Evolutionary conservation across 1,140 invertebrate genomes (phyloP).

Genomic region (Sycophaga agraensis): DNA sequence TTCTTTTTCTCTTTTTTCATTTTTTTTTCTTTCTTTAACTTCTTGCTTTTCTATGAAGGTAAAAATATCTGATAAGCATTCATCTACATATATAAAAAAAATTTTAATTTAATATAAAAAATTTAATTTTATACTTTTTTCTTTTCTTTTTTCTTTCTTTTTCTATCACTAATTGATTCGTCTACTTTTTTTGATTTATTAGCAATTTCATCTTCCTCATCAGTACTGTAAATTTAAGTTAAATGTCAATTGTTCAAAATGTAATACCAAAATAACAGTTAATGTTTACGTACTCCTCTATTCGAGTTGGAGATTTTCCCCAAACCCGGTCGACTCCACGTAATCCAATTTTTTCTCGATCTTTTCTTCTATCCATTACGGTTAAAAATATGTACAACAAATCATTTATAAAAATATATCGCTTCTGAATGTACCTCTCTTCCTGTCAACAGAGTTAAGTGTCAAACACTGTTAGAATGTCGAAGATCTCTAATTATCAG

Average conservation of each 20-base stretch:
- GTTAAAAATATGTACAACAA: neutral
- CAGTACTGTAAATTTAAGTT: conserved; percentile 59
- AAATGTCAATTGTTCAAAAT: neutral
- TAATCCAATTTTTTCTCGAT: conserved; percentile 72
- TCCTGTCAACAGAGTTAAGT: no score
- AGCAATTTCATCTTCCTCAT: conserved; percentile 90
- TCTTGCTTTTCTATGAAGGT: conserved; percentile 54
- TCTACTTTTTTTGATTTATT: conserved; percentile 75
- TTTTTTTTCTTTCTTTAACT: conserved; percentile 57
- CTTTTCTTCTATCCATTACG: conserved; percentile 57
- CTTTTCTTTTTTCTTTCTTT: conserved; percentile 21
- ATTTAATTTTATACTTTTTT: conserved; percentile 28
- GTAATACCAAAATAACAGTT: conserved; percentile 24
- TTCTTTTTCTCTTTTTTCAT: conserved; percentile 49
- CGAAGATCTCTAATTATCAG: no score
- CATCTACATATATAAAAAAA: no score
- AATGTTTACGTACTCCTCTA: conserved; percentile 60
- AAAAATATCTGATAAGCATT: no score
- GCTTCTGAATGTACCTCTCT: no score
- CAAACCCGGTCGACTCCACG: conserved; percentile 69
- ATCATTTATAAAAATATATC: no score
- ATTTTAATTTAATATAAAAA: conserved; percentile 37
- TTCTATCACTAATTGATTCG: neutral
- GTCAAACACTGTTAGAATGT: no score
- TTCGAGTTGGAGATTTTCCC: conserved; percentile 69